These are phyloP conservation scores for Phaethornis superciliosus DNA, from an alignment of 2,113 vertebrate genomes.

Conservation along the genomic window DNA sequence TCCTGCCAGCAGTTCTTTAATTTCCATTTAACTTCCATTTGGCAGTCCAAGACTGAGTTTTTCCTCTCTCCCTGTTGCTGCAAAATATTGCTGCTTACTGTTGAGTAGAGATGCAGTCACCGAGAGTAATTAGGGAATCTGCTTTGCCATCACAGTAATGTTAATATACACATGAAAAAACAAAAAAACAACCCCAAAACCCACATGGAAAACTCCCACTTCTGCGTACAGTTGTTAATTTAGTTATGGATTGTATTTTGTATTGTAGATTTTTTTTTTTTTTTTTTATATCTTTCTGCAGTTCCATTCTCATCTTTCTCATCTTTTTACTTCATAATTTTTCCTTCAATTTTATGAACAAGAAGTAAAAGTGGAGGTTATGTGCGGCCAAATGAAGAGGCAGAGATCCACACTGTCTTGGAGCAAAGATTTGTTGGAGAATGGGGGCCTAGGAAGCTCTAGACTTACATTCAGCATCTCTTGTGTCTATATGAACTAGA, in stretches of 20 bases:
- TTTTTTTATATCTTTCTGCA: background rate
- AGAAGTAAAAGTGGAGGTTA: background rate
- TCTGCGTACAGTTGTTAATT: background rate
- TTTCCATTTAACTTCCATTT: conserved; percentile 11
- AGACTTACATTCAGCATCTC: background rate
- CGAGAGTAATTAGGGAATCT: background rate
- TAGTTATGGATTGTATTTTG: background rate
- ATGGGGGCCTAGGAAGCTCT: background rate
- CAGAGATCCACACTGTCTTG: background rate
- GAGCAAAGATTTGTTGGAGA: background rate
- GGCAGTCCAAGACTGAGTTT: background rate
- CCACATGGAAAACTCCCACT: fast-evolving
- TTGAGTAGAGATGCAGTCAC: background rate
- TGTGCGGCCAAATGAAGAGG: background rate
- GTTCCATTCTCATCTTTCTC: background rate
- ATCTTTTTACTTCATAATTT: background rate
- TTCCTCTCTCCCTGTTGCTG: background rate
- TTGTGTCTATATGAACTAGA: background rate
- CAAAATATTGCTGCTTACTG: conserved; percentile 3
- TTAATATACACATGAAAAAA: background rate
- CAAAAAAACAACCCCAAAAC: background rate
- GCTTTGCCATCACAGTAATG: background rate
- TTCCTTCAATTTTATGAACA: background rate
- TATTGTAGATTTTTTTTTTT: background rate
- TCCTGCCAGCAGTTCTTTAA: conserved; percentile 11